Conservation (phyloP, 2,113 vertebrate genomes). For the Crotophaga sulcirostris region DNA sequence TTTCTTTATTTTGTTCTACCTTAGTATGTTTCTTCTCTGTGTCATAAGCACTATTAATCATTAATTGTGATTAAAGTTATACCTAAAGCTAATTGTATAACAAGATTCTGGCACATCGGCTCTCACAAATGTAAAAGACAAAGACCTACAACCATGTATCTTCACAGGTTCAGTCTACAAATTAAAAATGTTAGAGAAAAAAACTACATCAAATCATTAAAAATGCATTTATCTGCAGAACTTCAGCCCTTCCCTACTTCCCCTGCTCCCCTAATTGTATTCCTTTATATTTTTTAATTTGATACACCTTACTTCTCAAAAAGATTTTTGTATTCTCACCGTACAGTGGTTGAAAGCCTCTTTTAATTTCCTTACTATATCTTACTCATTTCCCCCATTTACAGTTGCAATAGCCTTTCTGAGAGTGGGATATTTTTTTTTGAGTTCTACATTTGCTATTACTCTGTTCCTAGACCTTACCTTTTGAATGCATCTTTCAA, state of each 20-base stretch:
- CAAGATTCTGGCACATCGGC: neutral
- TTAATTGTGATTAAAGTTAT: neutral
- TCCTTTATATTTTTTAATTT: neutral
- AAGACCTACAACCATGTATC: neutral
- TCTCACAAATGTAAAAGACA: neutral
- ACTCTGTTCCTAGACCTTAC: neutral
- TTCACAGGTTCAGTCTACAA: neutral
- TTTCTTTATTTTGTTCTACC: neutral
- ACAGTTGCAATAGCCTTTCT: neutral
- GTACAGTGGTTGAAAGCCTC: neutral
- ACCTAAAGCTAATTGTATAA: neutral
- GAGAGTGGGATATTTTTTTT: neutral
- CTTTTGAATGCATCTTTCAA: neutral
- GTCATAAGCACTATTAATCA: neutral
- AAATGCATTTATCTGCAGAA: neutral
- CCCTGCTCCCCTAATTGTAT: rapidly evolving
- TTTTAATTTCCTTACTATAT: neutral
- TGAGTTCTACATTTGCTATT: neutral
- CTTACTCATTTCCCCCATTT: neutral
- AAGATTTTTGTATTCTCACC: neutral
- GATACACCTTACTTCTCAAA: neutral
- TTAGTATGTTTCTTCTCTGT: neutral
- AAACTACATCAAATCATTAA: neutral
- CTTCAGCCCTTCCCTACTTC: rapidly evolving
- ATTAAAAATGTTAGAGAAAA: neutral